Evolutionary conservation across 1,140 invertebrate genomes (phyloP).

Genomic region (Drosophila pseudoananassae): DNA sequence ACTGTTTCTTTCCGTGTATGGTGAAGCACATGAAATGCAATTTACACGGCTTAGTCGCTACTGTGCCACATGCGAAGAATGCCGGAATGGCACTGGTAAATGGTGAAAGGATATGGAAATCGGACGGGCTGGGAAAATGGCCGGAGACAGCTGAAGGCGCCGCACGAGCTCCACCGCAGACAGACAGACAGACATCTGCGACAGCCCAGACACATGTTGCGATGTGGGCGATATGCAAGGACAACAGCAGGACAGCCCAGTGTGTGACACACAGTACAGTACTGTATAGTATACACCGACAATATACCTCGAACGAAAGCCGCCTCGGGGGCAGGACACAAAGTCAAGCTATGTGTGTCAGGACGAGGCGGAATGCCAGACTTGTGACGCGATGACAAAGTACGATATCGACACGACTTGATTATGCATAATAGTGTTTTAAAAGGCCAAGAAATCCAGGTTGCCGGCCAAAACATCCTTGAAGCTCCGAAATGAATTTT

Average conservation of each 20-base stretch:
- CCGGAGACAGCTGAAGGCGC: constrained; percentile 25
- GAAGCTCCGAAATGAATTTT: constrained; percentile 29
- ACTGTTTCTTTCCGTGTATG: neutral
- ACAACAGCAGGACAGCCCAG: constrained; percentile 32
- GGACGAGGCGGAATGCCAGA: constrained; percentile 8
- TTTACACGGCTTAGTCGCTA: constrained; percentile 51
- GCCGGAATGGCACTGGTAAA: constrained; percentile 6
- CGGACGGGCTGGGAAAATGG: neutral
- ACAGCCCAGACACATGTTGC: constrained; percentile 57
- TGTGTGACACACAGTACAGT: neutral
- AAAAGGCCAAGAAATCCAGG: constrained; percentile 16
- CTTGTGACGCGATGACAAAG: neutral
- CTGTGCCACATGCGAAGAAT: constrained; percentile 43
- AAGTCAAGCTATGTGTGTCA: constrained; percentile 43
- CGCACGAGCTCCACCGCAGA: constrained; percentile 24
- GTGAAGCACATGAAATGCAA: constrained; percentile 46
- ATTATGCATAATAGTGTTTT: constrained; percentile 31
- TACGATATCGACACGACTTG: constrained; percentile 19
- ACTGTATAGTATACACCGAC: neutral
- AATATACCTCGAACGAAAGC: constrained; percentile 67
- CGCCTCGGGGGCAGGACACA: constrained; percentile 26
- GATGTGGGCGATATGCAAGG: constrained; percentile 60
- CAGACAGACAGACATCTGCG: constrained; percentile 22
- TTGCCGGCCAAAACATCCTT: constrained; percentile 24
- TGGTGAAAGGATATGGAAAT: constrained; percentile 2